A percentile compares a stretch with the other conserved stretches of the same genome.
phyloP scores from a whole-genome alignment of 2,797 vertebrate species.

The Setipinna tenuifilis region DNA sequence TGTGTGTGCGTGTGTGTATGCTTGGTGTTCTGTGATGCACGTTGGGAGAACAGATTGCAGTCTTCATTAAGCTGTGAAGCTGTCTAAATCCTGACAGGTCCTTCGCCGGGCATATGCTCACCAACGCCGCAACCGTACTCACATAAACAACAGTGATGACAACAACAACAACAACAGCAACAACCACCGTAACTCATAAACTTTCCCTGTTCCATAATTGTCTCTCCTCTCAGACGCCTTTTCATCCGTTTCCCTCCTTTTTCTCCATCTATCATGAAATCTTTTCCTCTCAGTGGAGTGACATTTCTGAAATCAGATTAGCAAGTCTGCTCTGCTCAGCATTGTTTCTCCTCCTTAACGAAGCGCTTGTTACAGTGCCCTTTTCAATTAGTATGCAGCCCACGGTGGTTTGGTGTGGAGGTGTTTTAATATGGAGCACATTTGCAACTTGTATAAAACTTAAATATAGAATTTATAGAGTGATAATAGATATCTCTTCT shows the following conservation, averaged over 20 bases:
- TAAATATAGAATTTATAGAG: no score
- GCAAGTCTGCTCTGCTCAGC: background rate
- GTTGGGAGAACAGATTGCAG: slow-evolving; percentile 29
- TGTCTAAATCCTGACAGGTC: slow-evolving; percentile 43
- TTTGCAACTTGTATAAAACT: background rate
- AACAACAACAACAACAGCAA: background rate
- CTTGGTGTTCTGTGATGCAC: slow-evolving; percentile 25
- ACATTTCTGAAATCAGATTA: background rate
- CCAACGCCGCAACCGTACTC: slow-evolving; percentile 22
- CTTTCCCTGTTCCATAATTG: background rate
- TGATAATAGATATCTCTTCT: background rate
- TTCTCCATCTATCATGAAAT: background rate
- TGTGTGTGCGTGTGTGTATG: background rate
- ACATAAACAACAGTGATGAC: background rate
- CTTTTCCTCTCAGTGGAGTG: background rate
- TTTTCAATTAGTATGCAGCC: background rate
- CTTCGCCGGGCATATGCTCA: slow-evolving; percentile 26
- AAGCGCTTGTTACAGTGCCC: background rate
- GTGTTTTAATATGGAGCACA: background rate
- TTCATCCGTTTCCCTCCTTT: background rate
- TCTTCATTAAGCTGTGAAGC: slow-evolving; percentile 42
- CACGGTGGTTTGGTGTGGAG: background rate
- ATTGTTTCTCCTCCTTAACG: background rate
- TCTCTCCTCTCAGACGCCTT: background rate
- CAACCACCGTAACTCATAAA: background rate